Percentiles rank a stretch among this genome's conserved stretches.
phyloP scores from a whole-genome alignment of 2,888 invertebrate species.

The Yponomeuta sedellus region DNA sequence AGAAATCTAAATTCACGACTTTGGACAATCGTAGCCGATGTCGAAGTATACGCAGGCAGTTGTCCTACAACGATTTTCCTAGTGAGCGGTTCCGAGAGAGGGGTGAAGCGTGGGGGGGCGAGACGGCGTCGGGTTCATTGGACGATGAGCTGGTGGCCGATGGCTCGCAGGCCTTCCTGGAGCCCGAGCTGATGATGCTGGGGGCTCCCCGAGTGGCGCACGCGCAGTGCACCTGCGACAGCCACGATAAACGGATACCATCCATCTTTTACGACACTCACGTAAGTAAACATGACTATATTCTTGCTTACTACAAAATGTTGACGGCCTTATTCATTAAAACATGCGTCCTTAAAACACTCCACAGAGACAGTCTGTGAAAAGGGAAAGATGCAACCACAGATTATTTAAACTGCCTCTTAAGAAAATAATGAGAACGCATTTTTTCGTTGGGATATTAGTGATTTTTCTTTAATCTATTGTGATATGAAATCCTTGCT shows the following conservation, averaged over 20 bases:
- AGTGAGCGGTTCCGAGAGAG: constrained; percentile 61
- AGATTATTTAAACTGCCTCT: no score
- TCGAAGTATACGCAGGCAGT: constrained; percentile 64
- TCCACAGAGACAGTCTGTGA: no score
- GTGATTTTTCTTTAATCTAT: no score
- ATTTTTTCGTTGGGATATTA: no score
- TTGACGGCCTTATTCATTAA: no score
- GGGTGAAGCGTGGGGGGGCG: constrained; percentile 55
- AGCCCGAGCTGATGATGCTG: constrained; percentile 53
- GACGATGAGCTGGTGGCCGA: constrained; percentile 50
- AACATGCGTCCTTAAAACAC: no score
- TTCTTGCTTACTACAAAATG: not conserved
- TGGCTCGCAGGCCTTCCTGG: constrained; percentile 55
- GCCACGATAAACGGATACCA: constrained; percentile 50
- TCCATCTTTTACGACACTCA: constrained; percentile 66
- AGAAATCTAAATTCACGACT: constrained; percentile 63
- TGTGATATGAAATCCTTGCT: no score
- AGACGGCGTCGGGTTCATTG: constrained; percentile 44
- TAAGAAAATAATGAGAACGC: no score
- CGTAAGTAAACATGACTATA: constrained; percentile 40
- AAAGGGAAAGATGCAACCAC: no score
- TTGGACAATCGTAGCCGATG: constrained; percentile 67
- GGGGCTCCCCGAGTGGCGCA: constrained; percentile 38
- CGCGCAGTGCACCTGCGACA: constrained; percentile 60
- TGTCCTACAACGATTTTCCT: constrained; percentile 72